Evolutionary conservation across 2,113 vertebrate species (phyloP), one percentile per base, ranked within the genome.

Genomic region (Astatotilapia flaviijosephi): DNA sequence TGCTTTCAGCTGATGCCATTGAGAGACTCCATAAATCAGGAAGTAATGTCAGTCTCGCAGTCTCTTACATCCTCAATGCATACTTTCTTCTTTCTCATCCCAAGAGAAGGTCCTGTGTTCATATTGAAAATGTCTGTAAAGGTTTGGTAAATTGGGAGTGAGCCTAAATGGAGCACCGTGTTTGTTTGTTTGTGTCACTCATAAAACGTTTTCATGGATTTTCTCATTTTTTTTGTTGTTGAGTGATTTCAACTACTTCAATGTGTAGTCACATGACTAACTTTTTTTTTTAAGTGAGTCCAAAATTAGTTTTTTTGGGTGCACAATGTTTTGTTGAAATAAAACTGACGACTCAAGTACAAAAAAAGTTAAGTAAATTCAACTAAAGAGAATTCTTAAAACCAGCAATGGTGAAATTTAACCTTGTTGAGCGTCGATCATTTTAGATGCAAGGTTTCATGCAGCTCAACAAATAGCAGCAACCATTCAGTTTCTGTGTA

Each of bases 1-100:
- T 75, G 21, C 68, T 75, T 75, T 45, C 68, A 75, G 40, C 23
- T 47, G 40, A 75, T 28, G 40, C 40, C 40, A 73, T 73, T 45
- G 68, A 73, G 9, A 75, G 9, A 75, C 68, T 75, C 40, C 40
- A 28, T 23, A 75, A 75, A 28, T 47, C 23, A 75, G 68, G 9
- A 47, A 5, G 68, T 75, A 75, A 47, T 75, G 68, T 47, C 40
- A 75, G 40, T 70, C 37, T 13, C 23, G 47, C 9, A 75, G 40
- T 28, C 68, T 75, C 40, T 42, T 10, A 70, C 21, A 45, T 23
- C n/a, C 35, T 10, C 40, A 47, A 73, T 26, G 21, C 40, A 73
- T 47, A 28, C 6, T 28, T 47, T 75, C 6, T 47, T 75, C 6
- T 28, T 47, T 47, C 68, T 28, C 40, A 28, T 28, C 42, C 42